These are phyloP conservation scores for Cordilura impudica DNA, from an alignment of 2,888 invertebrate genomes.

Conservation along the genomic window DNA sequence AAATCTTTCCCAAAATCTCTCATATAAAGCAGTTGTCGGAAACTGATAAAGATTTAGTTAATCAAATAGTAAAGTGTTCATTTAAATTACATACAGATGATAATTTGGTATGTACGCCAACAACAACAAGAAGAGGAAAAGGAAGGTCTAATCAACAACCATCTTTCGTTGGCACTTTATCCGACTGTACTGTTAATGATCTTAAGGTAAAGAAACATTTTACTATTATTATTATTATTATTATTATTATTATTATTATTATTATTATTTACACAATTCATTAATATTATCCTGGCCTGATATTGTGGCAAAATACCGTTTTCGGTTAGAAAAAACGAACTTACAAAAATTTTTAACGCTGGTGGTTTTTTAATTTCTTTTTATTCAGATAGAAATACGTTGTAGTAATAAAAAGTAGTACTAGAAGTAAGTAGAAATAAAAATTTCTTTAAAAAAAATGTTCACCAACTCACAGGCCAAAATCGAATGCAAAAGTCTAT, in stretches of 20 bases:
- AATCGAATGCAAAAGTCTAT: no score
- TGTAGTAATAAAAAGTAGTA: no score
- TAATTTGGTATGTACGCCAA: neutral
- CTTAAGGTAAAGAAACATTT: slow-evolving; percentile 32
- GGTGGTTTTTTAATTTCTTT: neutral
- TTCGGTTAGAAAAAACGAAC: no score
- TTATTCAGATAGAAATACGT: slow-evolving; percentile 18
- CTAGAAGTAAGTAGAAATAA: no score
- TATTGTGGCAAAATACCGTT: no score
- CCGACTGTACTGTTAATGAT: slow-evolving; percentile 28
- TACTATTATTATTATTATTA: neutral
- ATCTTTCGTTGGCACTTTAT: neutral
- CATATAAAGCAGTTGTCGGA: slow-evolving; percentile 81
- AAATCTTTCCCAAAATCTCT: slow-evolving; percentile 82
- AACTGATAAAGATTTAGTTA: slow-evolving; percentile 36
- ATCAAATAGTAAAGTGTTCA: slow-evolving; percentile 32
- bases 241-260: no score
- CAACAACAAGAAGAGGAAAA: slow-evolving; percentile 25
- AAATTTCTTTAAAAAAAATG: no score
- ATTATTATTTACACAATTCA: neutral
- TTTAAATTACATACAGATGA: slow-evolving; percentile 37
- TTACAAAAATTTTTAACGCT: no score
- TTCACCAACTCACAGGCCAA: no score
- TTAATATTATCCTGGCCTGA: neutral
- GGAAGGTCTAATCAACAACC: neutral